Evolutionary conservation across 2,797 vertebrate species (phyloP).

Genomic region (Anomalospiza imberbis): DNA sequence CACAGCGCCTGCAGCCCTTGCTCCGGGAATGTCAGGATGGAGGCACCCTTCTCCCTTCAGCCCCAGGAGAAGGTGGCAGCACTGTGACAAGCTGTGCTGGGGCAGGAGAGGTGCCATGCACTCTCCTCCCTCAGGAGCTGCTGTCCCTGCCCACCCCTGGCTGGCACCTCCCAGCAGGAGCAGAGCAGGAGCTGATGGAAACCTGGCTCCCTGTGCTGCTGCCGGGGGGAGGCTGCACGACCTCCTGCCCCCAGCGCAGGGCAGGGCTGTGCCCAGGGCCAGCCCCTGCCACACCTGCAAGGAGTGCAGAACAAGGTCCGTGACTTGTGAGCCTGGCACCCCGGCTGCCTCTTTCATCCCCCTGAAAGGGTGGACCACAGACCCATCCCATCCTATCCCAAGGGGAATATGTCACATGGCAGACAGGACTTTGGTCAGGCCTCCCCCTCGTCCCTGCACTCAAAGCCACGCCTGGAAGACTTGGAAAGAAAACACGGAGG

Average conservation of each 20-base stretch:
- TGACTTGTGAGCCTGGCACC: background rate
- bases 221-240: background rate
- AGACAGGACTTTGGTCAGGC: background rate
- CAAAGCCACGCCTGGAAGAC: accelerated
- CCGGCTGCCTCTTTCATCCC: background rate
- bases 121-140: background rate
- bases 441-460: background rate
- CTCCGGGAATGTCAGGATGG: background rate
- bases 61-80: background rate
- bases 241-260: too few relatives aligned
- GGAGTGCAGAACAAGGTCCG: background rate
- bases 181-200: background rate
- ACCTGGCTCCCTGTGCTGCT: background rate
- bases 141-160: background rate
- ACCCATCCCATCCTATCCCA: background rate
- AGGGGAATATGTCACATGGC: background rate
- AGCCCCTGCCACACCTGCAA: background rate
- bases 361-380: background rate
- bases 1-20: accelerated
- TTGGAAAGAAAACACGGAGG: background rate
- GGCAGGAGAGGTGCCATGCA: accelerated
- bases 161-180: background rate
- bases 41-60: background rate
- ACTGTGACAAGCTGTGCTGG: background rate
- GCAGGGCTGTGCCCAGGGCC: background rate